Evolutionary conservation across 2,797 vertebrate genomes (phyloP).

Genomic region (Lutjanus argentimaculatus): DNA sequence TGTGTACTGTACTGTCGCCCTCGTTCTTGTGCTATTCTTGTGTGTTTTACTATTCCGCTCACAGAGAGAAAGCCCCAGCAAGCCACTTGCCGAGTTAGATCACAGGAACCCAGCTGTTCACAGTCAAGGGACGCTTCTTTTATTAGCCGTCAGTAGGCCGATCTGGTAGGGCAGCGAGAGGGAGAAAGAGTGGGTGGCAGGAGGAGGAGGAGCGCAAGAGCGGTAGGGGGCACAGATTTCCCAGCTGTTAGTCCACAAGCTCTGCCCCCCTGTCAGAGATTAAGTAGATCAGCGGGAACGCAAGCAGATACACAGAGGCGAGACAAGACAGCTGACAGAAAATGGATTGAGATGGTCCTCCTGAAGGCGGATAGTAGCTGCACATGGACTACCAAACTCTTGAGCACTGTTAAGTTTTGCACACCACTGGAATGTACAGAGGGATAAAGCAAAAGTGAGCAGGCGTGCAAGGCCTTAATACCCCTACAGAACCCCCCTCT

Average conservation of each 20-base stretch:
- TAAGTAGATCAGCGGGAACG: slow-evolving; percentile 63
- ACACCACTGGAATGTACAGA: slow-evolving; percentile 59
- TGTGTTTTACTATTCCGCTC: slow-evolving; percentile 57
- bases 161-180: slow-evolving; percentile 68
- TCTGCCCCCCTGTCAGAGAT: slow-evolving; percentile 73
- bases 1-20: slow-evolving; percentile 42
- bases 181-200: slow-evolving; percentile 62
- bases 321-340: slow-evolving; percentile 69
- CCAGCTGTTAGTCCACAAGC: slow-evolving; percentile 81
- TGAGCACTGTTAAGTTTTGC: slow-evolving; percentile 46
- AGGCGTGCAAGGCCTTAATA: slow-evolving; percentile 59
- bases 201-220: slow-evolving; percentile 56
- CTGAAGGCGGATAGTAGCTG: slow-evolving; percentile 17
- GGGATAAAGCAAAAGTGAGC: slow-evolving; percentile 57
- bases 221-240: slow-evolving; percentile 72
- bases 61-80: slow-evolving; percentile 45
- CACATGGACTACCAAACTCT: not conserved
- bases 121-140: slow-evolving; percentile 84
- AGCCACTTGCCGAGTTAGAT: slow-evolving; percentile 71
- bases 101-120: slow-evolving; percentile 83
- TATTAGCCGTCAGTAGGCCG: slow-evolving; percentile 83
- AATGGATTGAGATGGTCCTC: slow-evolving; percentile 44
- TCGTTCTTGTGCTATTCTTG: slow-evolving; percentile 46
- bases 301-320: slow-evolving; percentile 44
- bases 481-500: slow-evolving; percentile 63